Base-by-base conservation (phyloP, 2,797 vertebrate genomes). In the Pyrrhura leucotis region DNA sequence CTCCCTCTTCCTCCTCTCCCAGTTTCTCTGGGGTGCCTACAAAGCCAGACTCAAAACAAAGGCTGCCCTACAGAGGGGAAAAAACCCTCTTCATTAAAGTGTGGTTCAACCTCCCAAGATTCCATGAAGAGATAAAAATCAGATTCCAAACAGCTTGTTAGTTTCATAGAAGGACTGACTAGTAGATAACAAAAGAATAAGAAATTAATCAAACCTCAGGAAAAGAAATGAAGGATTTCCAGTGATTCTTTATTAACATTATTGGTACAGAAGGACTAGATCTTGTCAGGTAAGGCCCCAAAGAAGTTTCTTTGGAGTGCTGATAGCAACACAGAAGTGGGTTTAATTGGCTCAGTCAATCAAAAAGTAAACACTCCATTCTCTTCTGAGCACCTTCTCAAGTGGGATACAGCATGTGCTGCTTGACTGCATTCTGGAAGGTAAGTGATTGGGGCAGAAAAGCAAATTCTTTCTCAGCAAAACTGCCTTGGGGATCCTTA, bases 131-230 rank as follows among this genome's bases (percentile, higher is more conserved):
- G 82, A 95, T 89, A 95, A 68, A 88, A 81, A 73, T 50, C 85
- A 86, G 40, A 96, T 83, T 93, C 84, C 79, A 83, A 37, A 94
- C 83, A 47, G 40, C 23, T 88, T 88, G 58, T 63, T 88, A 73
- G 18, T 71, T 88, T 90, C 85, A 76, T 10, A 42, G 71, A 83
- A 96, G 63, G 62, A 90, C 2, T 81, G 87, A 75, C 69, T 44
- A 39, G 31, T 5, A 90, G 91, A 91, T 88, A 97, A 78, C 45
- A 89, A 69, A 93, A 93, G 77, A 90, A 96, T 58, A 96, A 95
- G 89, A 95, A 88, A 86, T 85, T 87, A 90, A 89, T 82, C 92
- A 94, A 92, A 63, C 25, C 21, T 82, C 59, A 73, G 63, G 63
- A 94, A 93, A 83, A 90, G 26, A 94, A 89, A 89, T n/a, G 0